Evolutionary conservation across 2,888 invertebrate species (phyloP).

Genomic region (Ariolimax columbianus): DNA sequence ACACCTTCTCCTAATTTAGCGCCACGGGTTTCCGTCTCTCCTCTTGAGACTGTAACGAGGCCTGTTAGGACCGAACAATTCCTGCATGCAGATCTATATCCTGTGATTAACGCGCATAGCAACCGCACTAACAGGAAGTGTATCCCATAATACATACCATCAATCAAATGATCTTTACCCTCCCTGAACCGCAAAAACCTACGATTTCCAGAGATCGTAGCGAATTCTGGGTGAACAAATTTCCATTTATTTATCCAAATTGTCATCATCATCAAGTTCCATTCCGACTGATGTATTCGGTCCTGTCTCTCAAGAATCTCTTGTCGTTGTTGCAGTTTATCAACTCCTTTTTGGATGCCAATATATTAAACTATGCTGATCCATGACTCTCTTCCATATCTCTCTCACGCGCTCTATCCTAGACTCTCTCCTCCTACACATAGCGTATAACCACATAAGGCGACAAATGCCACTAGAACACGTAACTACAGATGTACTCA

Average conservation of each 20-base stretch:
- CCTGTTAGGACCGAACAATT: conserved; percentile 37
- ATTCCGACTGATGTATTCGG: neutral
- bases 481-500: no score
- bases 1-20: conserved; percentile 27
- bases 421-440: no score
- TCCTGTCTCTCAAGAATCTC: neutral
- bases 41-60: conserved; percentile 23
- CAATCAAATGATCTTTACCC: conserved; percentile 33
- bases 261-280: neutral
- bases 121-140: neutral
- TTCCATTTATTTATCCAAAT: neutral
- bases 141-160: conserved; percentile 22
- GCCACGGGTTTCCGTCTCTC: neutral
- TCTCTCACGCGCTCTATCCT: neutral
- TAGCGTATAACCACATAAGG: no score
- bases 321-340: no score
- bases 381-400: no score
- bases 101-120: conserved; percentile 21
- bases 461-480: no score
- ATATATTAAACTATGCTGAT: no score
- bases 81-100: conserved; percentile 26
- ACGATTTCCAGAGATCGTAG: neutral
- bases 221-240: neutral
- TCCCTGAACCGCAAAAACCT: neutral
- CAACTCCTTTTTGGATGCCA: no score